Evolutionary conservation across 2,797 vertebrate species (phyloP).

Genomic region (Enteromius afrohamiltoni): DNA sequence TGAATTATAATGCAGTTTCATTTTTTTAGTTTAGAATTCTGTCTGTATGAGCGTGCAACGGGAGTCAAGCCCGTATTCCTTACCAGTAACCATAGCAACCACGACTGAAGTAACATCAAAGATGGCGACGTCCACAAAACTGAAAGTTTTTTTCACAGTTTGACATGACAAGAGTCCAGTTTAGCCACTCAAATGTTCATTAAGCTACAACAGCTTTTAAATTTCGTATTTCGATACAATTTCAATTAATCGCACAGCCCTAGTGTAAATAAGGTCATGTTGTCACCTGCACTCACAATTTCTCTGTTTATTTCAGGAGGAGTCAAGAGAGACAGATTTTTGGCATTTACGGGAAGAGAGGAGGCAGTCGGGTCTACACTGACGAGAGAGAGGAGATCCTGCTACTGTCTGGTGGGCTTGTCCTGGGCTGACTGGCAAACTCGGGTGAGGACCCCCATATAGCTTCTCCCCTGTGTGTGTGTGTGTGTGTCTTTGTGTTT

Average conservation of each 20-base stretch:
- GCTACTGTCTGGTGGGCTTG: slow-evolving; percentile 22
- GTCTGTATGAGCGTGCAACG: too few relatives aligned
- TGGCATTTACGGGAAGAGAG: not conserved
- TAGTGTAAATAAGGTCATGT: not conserved
- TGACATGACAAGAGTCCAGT: too few relatives aligned
- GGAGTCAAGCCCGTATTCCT: too few relatives aligned
- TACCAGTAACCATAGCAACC: too few relatives aligned
- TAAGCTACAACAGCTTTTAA: too few relatives aligned
- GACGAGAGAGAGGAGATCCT: slow-evolving; percentile 11
- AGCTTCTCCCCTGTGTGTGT: slow-evolving; percentile 12
- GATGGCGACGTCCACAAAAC: too few relatives aligned
- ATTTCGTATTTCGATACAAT: too few relatives aligned
- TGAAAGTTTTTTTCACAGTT: too few relatives aligned
- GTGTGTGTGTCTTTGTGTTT: slow-evolving; percentile 46
- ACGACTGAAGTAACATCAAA: too few relatives aligned
- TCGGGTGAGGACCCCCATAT: slow-evolving; percentile 23
- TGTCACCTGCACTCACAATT: not conserved
- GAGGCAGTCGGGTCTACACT: not conserved
- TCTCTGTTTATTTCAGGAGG: slow-evolving; percentile 29
- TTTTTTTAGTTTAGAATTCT: too few relatives aligned
- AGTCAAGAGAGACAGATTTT: not conserved
- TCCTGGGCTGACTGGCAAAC: slow-evolving; percentile 17
- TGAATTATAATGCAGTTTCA: not conserved
- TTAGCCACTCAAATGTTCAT: too few relatives aligned
- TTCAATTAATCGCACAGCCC: too few relatives aligned